Evolutionary conservation across 1,140 invertebrate genomes (phyloP).

Genomic region (Drosophila parabipectinata): DNA sequence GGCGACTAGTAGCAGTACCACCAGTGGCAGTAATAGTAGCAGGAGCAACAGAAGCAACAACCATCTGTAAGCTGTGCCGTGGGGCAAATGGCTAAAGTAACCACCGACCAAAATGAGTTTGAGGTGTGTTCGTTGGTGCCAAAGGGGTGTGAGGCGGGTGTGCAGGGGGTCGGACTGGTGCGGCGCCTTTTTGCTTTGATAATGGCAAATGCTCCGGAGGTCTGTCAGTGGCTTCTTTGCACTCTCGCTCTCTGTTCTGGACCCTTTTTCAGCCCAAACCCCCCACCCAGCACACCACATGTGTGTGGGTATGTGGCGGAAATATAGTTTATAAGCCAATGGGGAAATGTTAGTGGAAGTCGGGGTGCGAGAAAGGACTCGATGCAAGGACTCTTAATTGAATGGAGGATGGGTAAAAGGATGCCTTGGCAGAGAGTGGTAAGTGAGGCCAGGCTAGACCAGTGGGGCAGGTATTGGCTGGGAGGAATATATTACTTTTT

Average conservation of each 20-base stretch:
- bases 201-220: constrained; percentile 68
- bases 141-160: too few species aligned
- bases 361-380: constrained; percentile 8
- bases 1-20: constrained; percentile 28
- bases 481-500: background rate
- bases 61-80: constrained; percentile 58
- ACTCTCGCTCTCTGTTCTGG: background rate
- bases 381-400: constrained; percentile 27
- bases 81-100: constrained; percentile 78
- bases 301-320: constrained; percentile 37
- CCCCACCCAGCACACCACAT: constrained; percentile 5
- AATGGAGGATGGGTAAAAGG: constrained; percentile 30
- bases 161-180: constrained; percentile 21
- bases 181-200: constrained; percentile 74
- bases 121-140: constrained; percentile 40
- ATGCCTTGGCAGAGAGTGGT: constrained; percentile 6
- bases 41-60: constrained; percentile 27
- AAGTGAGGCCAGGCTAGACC: background rate
- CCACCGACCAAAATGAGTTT: constrained; percentile 72
- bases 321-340: constrained; percentile 61
- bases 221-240: constrained; percentile 60
- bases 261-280: background rate
- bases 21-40: constrained; percentile 13
- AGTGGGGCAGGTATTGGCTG: background rate
- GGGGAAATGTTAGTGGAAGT: constrained; percentile 58